Evolutionary conservation across 2,113 vertebrate species (phyloP), one percentile per base, ranked within the genome.

Genomic region (Hippocampus zosterae): DNA sequence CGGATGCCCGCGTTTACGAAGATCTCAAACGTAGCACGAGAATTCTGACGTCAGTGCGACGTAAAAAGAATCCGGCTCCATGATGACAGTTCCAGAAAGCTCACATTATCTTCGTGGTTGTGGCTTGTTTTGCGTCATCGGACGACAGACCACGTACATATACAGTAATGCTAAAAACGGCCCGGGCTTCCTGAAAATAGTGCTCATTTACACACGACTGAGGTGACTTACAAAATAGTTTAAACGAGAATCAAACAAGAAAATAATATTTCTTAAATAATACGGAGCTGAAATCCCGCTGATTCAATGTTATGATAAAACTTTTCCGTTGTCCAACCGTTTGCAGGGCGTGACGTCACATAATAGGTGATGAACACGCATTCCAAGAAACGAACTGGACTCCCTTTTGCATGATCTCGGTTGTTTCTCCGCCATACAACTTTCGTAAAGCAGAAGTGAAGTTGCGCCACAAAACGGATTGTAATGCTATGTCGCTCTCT

Each of bases 31-130:
- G 82, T 79, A 69, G 5, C 87, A 74, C 50, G 25, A 68, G 71
- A 68, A 25, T 23, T 81, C 78, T 85, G 71, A 67, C 87, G 89
- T 89, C 86, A 86, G 62, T 70, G 18, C 37, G 60, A 87, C 87
- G 88, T 85, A 83, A 80, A 82, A 87, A 81, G 80, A 81, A 87
- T 88, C 85, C 84, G 80, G 75, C 70, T 79, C 79, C 72, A 62
- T 74, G 79, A 74, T 81, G 83, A 86, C 80, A 87, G 84, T 88
- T 86, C 82, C 82, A 85, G 87, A 87, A 87, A 85, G 57, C 76
- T 62, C 48, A 44, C 68, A 76, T 74, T 60, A 76, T 62, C 77
- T 55, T 25, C 16, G 18, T 7, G 23, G 63, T 61, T 59, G 21
- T 53, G 62, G 48, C 5, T 56, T 75, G 55, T 71, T 78, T 64